Percentiles rank a stretch among this genome's conserved stretches.
Evolutionary conservation across 2,113 vertebrate species (phyloP).

Genomic region (Protobothrops flavoviridis): DNA sequence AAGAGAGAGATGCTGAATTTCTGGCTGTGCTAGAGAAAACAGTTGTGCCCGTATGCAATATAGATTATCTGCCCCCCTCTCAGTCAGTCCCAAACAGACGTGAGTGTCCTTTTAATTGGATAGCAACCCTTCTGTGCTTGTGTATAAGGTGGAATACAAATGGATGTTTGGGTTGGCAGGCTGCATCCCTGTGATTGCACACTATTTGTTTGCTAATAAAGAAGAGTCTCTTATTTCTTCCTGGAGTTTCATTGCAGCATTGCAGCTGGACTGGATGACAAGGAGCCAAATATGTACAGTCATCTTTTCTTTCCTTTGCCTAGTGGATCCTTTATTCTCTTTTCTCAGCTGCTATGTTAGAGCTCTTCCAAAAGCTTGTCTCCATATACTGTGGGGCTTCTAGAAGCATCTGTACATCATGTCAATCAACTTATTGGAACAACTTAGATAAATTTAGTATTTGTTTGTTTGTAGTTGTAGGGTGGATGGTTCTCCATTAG

Average conservation of each 20-base stretch:
- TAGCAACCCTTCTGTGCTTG: not conserved
- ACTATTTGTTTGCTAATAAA: not conserved
- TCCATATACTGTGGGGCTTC: not conserved
- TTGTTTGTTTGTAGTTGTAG: not conserved
- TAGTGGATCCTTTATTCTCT: not conserved
- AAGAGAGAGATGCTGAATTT: not conserved
- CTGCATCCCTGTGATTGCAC: not conserved
- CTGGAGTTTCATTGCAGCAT: not conserved
- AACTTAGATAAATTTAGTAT: not conserved
- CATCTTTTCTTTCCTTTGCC: not conserved
- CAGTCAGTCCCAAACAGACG: not conserved
- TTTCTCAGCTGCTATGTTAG: not conserved
- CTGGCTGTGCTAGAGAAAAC: not conserved
- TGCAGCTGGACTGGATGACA: not conserved
- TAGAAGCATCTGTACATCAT: not conserved
- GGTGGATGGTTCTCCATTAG: not conserved
- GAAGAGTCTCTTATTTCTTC: not conserved
- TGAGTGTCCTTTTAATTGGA: slow-evolving; percentile 18
- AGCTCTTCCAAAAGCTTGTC: not conserved
- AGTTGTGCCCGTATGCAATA: not conserved
- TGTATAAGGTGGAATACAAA: not conserved
- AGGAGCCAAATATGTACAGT: not conserved
- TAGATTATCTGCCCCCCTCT: not conserved
- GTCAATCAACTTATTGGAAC: not conserved
- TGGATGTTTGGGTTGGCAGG: accelerated